Evolutionary conservation across 2,113 vertebrate species (phyloP), one percentile per base, ranked within the genome.

Genomic region (Cyanocitta stelleri): DNA sequence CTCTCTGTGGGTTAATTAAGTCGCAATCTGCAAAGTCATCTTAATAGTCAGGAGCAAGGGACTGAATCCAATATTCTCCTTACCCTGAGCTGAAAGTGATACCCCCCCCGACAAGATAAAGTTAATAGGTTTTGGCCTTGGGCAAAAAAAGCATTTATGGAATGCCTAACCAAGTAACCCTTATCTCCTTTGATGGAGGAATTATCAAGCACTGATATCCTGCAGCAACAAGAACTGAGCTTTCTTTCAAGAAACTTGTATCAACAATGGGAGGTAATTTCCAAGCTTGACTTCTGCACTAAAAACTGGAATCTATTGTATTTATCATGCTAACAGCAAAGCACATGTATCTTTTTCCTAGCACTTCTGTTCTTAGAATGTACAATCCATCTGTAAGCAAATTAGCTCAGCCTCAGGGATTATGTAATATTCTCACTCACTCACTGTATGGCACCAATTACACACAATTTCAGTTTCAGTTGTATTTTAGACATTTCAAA

Each of bases 41-140:
- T 33, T 22, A 20, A 44, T 6, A 26, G 14, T 67, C 30, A 3
- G 2, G 19, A 62, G 33, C 37, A 87, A 51, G 44, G 8, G 23
- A 55, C 58, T 35, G 33, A 80, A 84, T 26, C 27, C 54, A 85
- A 54, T 43, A 19, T 30, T 41, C 30, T 32, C 37, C 43, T 20
- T 49, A 41, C 18, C 32, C 44, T 32, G 16, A 49, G 32, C 32
- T 51, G 22, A 10, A 51, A 81, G 48, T 4, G 6, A 30, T 22
- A 83, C 0, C 0, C 9, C 0, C 11, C 43, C 5, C 21, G 33
- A 43, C 8, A 73, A 64, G 59, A n/a, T 5, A 35, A 43, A 74
- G 32, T 11, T 48, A 72, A 44, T 13, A 41, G 16, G 9, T 33
- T 59, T 33, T 67, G 44, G 61, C 86, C 77, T 81, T 39, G 16